A percentile compares a stretch with the other conserved stretches of the same genome.
These are phyloP conservation scores for Leptobrachium ailaonicum DNA, from an alignment of 2,113 vertebrate genomes.

Conservation along the genomic window DNA sequence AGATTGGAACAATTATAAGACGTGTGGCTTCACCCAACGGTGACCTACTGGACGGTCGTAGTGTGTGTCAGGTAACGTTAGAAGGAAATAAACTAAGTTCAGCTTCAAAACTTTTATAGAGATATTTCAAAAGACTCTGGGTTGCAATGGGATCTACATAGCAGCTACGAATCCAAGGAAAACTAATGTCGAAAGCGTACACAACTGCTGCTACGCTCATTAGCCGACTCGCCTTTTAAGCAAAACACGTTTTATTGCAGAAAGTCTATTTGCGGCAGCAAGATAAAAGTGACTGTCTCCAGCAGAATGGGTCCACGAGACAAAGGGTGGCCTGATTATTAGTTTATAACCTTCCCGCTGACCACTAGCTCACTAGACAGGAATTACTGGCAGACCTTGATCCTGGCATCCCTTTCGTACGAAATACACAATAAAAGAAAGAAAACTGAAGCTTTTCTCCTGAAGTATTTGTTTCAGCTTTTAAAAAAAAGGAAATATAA, in stretches of 20 bases:
- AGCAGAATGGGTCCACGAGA: not conserved
- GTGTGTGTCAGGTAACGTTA: too few relatives aligned
- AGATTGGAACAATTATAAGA: too few relatives aligned
- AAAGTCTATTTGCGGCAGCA: not conserved
- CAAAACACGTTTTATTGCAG: slow-evolving; percentile 1
- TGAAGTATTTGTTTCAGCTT: slow-evolving; percentile 3
- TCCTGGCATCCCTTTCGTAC: not conserved
- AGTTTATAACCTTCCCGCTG: too few relatives aligned
- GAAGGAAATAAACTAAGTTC: too few relatives aligned
- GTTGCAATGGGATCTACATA: not conserved
- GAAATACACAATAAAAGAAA: slow-evolving; percentile 5
- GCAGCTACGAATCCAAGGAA: not conserved
- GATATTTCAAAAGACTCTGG: too few relatives aligned
- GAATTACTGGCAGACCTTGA: not conserved
- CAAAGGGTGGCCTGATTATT: not conserved
- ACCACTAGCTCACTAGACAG: not conserved
- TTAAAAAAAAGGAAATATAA: slow-evolving; percentile 17
- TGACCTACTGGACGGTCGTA: too few relatives aligned
- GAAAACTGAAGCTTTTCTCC: not conserved
- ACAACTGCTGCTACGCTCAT: not conserved
- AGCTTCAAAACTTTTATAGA: too few relatives aligned
- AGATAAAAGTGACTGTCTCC: slow-evolving; percentile 1
- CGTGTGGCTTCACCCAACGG: too few relatives aligned
- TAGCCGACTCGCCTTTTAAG: not conserved
- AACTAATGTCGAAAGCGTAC: not conserved